Evolutionary conservation across 2,797 vertebrate species (phyloP).

Genomic region (Chiroxiphia lanceolata): DNA sequence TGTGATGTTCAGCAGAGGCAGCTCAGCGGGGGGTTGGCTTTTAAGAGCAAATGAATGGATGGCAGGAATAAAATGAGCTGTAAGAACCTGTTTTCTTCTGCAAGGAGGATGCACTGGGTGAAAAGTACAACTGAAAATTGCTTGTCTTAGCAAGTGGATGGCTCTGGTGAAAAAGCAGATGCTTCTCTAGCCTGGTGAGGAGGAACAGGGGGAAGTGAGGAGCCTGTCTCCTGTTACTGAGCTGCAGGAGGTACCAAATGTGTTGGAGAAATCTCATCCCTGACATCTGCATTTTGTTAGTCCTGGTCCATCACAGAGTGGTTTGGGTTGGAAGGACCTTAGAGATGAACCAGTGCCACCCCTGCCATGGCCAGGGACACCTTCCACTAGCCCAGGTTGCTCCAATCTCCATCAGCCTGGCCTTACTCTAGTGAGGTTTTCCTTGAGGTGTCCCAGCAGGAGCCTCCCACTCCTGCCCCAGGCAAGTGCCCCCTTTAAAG

Average conservation of each 20-base stretch:
- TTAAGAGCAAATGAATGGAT: neutral
- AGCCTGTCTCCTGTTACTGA: neutral
- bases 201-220: neutral
- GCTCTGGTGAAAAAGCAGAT: neutral
- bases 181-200: neutral
- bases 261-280: fast-evolving
- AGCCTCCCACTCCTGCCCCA: fast-evolving
- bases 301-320: neutral
- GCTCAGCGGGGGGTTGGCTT: neutral
- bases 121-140: neutral
- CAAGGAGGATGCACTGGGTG: neutral
- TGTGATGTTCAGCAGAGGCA: neutral
- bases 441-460: too few relatives aligned
- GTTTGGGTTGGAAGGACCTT: neutral
- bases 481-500: too few relatives aligned
- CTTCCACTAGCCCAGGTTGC: neutral
- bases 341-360: neutral
- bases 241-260: fast-evolving
- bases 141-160: neutral
- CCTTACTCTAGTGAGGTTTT: neutral
- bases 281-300: neutral
- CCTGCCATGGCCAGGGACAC: neutral
- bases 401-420: neutral
- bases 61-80: neutral
- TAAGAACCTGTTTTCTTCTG: neutral